A percentile compares a stretch with the other conserved stretches of the same genome.
Evolutionary conservation across 2,888 invertebrate species (phyloP).

Genomic region (Cetonia aurata): DNA sequence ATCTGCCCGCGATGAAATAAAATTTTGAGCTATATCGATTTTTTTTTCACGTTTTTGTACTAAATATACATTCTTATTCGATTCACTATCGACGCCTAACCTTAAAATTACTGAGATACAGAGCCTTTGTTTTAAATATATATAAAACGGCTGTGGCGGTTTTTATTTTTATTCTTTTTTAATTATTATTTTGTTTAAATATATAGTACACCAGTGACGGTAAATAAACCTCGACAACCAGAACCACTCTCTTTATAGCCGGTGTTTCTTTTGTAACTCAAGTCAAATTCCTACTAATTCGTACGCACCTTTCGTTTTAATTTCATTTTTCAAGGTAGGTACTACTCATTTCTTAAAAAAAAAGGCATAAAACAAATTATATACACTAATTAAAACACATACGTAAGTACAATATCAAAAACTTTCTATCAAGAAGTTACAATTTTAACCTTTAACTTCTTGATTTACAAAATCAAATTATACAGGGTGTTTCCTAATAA

Average conservation of each 20-base stretch:
- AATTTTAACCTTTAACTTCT: no score
- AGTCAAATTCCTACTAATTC: conserved; percentile 47
- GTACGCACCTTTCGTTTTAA: not conserved
- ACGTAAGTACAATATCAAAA: no score
- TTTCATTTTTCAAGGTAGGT: conserved; percentile 9
- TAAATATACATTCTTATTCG: conserved; percentile 68
- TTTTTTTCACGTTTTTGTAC: conserved; percentile 62
- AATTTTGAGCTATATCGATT: conserved; percentile 69
- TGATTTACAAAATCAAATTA: no score
- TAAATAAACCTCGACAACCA: conserved; percentile 64
- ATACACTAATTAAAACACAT: no score
- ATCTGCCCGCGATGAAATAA: conserved; percentile 60
- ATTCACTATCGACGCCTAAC: conserved; percentile 68
- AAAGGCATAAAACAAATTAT: not conserved
- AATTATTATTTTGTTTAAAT: conserved; percentile 53
- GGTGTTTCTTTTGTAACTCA: conserved; percentile 57
- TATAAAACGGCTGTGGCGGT: conserved; percentile 61
- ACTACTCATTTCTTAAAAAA: not conserved
- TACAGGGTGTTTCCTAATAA: no score
- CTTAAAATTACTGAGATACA: conserved; percentile 63
- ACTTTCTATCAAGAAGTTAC: no score
- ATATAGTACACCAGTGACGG: conserved; percentile 64
- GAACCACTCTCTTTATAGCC: conserved; percentile 59
- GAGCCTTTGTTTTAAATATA: conserved; percentile 56
- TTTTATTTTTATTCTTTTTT: conserved; percentile 34